Percentiles rank a stretch among this genome's conserved stretches.
Evolutionary conservation across 2,888 invertebrate genomes (phyloP).

Genomic region (Alloplasta piceator): DNA sequence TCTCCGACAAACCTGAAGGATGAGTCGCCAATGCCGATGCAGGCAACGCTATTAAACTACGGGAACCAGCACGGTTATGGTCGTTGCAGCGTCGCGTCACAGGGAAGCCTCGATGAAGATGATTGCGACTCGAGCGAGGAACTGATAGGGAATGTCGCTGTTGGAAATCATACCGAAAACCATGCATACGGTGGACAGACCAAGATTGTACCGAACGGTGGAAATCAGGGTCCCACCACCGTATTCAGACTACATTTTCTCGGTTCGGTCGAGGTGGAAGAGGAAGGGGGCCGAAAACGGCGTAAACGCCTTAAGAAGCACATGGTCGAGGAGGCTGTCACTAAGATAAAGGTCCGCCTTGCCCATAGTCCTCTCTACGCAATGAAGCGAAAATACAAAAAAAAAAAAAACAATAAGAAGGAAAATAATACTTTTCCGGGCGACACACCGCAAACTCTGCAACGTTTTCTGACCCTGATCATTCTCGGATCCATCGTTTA

Average conservation of each 20-base stretch:
- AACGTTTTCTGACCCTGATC: neutral
- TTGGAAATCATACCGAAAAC: constrained; percentile 78
- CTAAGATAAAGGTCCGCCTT: constrained; percentile 92
- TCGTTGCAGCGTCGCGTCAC: constrained; percentile 81
- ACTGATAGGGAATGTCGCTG: constrained; percentile 80
- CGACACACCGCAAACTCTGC: neutral
- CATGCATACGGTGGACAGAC: constrained; percentile 75
- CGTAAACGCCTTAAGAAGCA: constrained; percentile 93
- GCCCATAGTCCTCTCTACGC: constrained; percentile 65
- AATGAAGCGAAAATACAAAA: constrained; percentile 33
- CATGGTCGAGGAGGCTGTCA: constrained; percentile 94
- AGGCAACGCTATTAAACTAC: constrained; percentile 81
- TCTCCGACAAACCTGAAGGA: constrained; percentile 73
- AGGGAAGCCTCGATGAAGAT: constrained; percentile 82
- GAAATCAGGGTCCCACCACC: constrained; percentile 83
- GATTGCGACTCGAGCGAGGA: constrained; percentile 83
- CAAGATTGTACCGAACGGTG: constrained; percentile 79
- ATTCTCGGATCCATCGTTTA: neutral
- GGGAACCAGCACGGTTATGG: constrained; percentile 81
- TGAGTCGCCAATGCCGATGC: constrained; percentile 78
- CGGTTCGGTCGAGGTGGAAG: constrained; percentile 93
- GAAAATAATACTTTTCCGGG: neutral
- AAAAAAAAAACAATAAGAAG: neutral
- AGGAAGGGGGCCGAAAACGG: constrained; percentile 88
- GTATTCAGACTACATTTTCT: constrained; percentile 93